phyloP scores from a whole-genome alignment of 2,888 invertebrate genomes.

The Chalcis sispes region DNA sequence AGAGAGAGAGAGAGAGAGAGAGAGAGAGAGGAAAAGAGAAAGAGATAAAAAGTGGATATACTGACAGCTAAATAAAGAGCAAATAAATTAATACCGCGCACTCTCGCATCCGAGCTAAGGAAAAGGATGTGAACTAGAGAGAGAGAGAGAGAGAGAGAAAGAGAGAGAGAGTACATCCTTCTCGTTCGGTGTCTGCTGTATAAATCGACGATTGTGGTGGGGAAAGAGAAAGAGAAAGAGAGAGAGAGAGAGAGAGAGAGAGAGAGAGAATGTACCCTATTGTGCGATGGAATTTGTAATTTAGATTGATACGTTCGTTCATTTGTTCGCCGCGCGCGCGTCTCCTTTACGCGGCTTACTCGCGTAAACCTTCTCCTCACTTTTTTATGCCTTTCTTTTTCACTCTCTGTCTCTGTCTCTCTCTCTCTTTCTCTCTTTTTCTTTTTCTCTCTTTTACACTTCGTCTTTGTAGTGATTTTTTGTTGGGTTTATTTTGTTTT shows the following conservation, averaged over 20 bases:
- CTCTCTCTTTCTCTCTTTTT: conserved; percentile 50
- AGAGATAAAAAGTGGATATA: conserved; percentile 55
- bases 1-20: conserved; percentile 67
- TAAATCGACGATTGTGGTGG: conserved; percentile 33
- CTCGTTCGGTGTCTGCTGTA: neutral
- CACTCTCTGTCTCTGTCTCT: conserved; percentile 34
- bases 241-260: conserved; percentile 37
- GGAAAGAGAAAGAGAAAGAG: conserved; percentile 40
- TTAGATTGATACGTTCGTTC: conserved; percentile 74
- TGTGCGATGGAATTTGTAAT: conserved; percentile 75
- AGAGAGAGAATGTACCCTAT: conserved; percentile 62
- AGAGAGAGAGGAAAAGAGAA: conserved; percentile 43
- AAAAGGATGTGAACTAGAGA: conserved; percentile 21
- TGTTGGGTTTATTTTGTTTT: conserved; percentile 12
- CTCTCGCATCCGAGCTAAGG: conserved; percentile 38
- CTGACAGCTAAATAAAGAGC: conserved; percentile 75
- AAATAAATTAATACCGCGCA: conserved; percentile 73
- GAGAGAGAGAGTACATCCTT: conserved; percentile 43
- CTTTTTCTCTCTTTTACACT: conserved; percentile 32
- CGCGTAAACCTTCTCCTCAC: too few relatives aligned
- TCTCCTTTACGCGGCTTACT: conserved; percentile 55
- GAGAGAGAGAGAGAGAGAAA: conserved; percentile 44
- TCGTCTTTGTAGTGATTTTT: conserved; percentile 41
- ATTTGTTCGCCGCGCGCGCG: conserved; percentile 56
- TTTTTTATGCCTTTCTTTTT: too few relatives aligned